Evolutionary conservation across 2,888 invertebrate species (phyloP), one percentile per base, ranked within the genome.

Genomic region (Eristalinus aeneus): DNA sequence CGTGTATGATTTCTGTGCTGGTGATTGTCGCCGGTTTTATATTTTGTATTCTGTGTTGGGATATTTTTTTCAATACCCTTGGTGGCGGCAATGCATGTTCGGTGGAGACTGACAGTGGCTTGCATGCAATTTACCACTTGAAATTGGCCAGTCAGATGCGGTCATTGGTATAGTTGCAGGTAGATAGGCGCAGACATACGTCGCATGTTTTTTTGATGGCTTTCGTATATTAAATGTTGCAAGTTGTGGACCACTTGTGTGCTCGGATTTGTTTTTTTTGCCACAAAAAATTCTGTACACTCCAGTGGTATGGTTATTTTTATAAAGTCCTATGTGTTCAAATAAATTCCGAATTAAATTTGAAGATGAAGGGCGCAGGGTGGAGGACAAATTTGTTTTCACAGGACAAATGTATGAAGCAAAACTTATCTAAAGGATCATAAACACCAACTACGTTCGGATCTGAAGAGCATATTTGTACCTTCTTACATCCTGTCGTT

Each of bases 81-180:
- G 56, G 23, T 56, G 56, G 12, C 46, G 56, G 22, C 12, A 5
- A 23, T 56, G 34, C 36, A 53, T 64, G 20, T 46, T 9, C 27
- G 64, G 46, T 12, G 32, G 9, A 36, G n/a, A 31, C 39, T 69
- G 27, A 46, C 36, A 32, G 32, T 56, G 46, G 32, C 46, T 54
- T 12, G 61, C n/a, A 27, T 54, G 68, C 69, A 61, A 65, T 78
- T 78, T 78, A 46, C 75, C 74, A 79, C 74, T 79, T 46, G 32
- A 84, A 84, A 84, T 84, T 79, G 79, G 79, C 61, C 79, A 61
- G 54, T 69, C 74, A 75, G 69, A 84, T 79, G 79, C 34, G 79
- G 74, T 75, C 71, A 39, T 67, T 31, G n/a, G 12, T n/a, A 58
- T 72, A 67, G 36, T 54, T 36, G 34, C 6, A 31, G 9, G 20